A percentile compares a stretch with the other conserved stretches of the same genome.
These are phyloP conservation scores for Drosophila serrata DNA, from an alignment of 1,140 invertebrate species.

Conservation along the genomic window DNA sequence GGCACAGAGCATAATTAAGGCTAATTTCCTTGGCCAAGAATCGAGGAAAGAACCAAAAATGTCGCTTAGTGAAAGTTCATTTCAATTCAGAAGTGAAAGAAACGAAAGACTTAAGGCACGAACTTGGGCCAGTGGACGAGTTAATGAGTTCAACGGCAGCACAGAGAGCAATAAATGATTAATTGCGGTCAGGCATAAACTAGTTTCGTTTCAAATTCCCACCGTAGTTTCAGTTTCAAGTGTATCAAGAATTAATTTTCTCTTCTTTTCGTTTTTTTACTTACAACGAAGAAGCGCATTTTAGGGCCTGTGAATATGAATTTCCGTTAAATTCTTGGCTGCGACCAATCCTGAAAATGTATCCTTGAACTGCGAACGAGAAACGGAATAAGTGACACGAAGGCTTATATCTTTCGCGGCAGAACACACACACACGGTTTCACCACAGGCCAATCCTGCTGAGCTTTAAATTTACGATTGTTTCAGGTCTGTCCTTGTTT, in stretches of 20 bases:
- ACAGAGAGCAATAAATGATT: conserved; percentile 60
- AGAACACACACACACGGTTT: conserved; percentile 33
- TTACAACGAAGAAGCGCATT: conserved; percentile 70
- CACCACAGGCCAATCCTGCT: conserved; percentile 50
- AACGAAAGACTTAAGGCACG: conserved; percentile 67
- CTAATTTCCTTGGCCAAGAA: conserved; percentile 43
- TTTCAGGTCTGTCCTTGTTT: conserved; percentile 33
- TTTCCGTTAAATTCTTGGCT: conserved; percentile 1
- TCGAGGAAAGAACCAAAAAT: conserved; percentile 38
- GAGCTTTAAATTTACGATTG: conserved; percentile 52
- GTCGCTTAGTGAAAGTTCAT: conserved; percentile 62
- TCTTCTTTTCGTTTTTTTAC: conserved; percentile 31
- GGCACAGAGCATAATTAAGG: conserved; percentile 54
- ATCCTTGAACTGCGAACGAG: conserved; percentile 76
- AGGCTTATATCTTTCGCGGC: conserved; percentile 31
- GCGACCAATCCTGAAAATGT: conserved; percentile 20
- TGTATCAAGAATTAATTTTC: conserved; percentile 4
- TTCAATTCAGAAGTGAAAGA: conserved; percentile 51
- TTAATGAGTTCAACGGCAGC: conserved; percentile 64
- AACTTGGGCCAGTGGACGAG: conserved; percentile 61
- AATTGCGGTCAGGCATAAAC: conserved; percentile 63
- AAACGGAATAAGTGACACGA: conserved; percentile 42
- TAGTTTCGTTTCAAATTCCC: conserved; percentile 49
- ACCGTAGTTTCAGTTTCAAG: neutral
- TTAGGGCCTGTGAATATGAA: neutral